Base-by-base conservation (phyloP, 1,140 invertebrate species). In the Hypothenemus hampei region DNA sequence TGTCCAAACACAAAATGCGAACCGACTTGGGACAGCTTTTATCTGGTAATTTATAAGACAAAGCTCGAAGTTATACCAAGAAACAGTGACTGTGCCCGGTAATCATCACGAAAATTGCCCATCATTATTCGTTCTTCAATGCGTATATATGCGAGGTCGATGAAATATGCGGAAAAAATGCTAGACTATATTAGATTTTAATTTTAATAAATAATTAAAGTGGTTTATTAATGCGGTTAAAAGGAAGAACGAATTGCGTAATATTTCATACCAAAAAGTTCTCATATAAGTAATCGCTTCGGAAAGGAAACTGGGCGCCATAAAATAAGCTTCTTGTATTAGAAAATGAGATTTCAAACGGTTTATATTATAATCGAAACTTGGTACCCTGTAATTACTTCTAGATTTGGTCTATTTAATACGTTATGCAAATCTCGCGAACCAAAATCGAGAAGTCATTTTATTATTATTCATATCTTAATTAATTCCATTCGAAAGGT, bases 1-100 rank as follows among this genome's bases (percentile, higher is more conserved):
- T 52, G 49, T 52, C 49, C 49, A 52, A 52, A 52, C 26, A 44
- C 24, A 52, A 44, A 16, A 29, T 35, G n/a, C 35, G 16, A 16
- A n/a, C 8, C 33, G 33, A 37, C 21, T 33, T 48, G 16, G 22
- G 33, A 20, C 19, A 46, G 26, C 44, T 46, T 46, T 46, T 46
- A 46, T 19, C 5, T 37, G 22, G 13, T 15, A 48, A 26, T 48
- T 36, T 48, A 48, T 37, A 16, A 37, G 2, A 16, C 35, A 16
- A 37, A 37, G 16, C 10, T 10, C 18, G 10, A 31, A 31, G 26
- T 11, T 37, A 37, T 8, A 37, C 16, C 18, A 13, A 8, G 10
- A n/a, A 37, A 16, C 18, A 37, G 13, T 37, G 35, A 37, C 15
- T n/a, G 1, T 13, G 2, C 10, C 10, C 10, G 26, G 13, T 11